A percentile compares a stretch with the other conserved stretches of the same genome.
Conservation (phyloP, 2,113 vertebrate genomes). For the Mustelus asterias region DNA sequence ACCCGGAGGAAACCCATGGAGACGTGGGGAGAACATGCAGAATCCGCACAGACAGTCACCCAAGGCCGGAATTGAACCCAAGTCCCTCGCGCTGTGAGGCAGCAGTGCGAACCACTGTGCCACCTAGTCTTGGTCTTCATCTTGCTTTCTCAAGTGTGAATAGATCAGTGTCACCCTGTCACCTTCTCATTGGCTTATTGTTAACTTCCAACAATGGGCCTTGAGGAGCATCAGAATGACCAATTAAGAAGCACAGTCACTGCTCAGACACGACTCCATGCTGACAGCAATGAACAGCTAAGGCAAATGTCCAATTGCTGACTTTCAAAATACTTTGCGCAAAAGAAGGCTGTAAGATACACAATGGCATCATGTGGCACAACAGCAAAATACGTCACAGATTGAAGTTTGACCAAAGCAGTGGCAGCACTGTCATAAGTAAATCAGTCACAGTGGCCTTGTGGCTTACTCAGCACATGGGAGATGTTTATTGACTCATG, state of each 20-base stretch:
- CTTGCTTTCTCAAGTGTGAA: neutral
- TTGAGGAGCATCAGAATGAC: neutral
- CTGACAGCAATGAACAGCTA: neutral
- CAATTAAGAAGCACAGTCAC: neutral
- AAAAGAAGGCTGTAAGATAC: neutral
- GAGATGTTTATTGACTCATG: slow-evolving; percentile 18
- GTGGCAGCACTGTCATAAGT: neutral
- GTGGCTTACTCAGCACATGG: neutral
- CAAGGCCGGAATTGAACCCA: no score
- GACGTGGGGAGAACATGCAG: no score
- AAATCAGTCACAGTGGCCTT: neutral
- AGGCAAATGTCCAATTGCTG: neutral
- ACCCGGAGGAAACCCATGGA: no score
- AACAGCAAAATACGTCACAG: neutral
- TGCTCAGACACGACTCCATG: neutral
- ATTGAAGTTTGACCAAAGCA: neutral
- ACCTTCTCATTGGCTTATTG: neutral
- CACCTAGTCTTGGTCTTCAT: neutral
- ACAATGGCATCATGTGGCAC: neutral
- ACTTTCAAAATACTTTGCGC: neutral
- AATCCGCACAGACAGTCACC: no score
- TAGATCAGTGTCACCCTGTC: neutral
- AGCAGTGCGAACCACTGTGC: no score
- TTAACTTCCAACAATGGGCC: neutral
- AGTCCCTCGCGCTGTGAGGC: no score